A percentile compares a stretch with the other conserved stretches of the same genome.
Evolutionary conservation across 2,888 invertebrate species (phyloP).

Genomic region (Glaucopsyche alexis): DNA sequence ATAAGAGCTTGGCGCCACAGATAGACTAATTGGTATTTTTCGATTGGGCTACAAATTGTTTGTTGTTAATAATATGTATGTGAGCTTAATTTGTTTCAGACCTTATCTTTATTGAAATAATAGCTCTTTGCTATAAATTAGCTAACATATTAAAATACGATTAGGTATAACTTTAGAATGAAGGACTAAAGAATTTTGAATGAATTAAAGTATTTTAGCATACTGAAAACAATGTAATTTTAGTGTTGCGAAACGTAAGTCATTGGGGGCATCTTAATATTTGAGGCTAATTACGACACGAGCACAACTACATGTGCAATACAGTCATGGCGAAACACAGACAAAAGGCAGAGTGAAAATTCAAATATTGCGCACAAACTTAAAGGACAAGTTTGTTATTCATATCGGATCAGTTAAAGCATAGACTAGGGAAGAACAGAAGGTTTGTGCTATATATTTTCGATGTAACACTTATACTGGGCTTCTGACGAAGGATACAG

Average conservation of each 20-base stretch:
- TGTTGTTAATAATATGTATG: no score
- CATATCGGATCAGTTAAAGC: no score
- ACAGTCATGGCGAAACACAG: neutral
- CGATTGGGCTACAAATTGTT: neutral
- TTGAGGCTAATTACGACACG: conserved; percentile 31
- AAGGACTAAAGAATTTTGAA: neutral
- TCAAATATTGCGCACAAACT: neutral
- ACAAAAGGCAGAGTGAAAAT: neutral
- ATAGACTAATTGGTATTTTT: conserved; percentile 32
- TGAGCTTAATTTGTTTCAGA: no score
- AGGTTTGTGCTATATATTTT: no score
- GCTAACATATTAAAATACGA: no score
- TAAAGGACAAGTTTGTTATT: neutral
- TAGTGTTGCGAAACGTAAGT: conserved; percentile 46
- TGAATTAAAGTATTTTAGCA: neutral
- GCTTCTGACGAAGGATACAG: no score
- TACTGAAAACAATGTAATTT: conserved; percentile 19
- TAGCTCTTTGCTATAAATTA: no score
- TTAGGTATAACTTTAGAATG: neutral
- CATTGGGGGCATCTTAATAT: conserved; percentile 29
- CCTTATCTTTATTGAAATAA: no score
- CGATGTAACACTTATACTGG: no score
- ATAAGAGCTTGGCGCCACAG: conserved; percentile 39
- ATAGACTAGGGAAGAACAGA: no score
- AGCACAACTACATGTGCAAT: conserved; percentile 15